Conservation (phyloP, 2,113 vertebrate genomes). For the Ictalurus furcatus region DNA sequence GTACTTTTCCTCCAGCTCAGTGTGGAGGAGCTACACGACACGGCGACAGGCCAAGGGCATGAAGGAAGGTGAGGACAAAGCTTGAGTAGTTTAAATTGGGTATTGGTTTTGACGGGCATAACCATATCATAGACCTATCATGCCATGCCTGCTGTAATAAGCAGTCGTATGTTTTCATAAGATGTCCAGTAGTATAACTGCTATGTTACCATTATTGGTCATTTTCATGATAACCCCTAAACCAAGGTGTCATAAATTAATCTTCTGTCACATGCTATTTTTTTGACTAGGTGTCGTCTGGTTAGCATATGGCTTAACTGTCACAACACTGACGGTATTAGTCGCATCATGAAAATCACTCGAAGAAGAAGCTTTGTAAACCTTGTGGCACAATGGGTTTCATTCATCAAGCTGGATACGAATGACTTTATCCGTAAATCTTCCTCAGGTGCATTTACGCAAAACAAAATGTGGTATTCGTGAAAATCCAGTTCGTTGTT, state of each 20-base stretch:
- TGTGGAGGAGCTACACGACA: slow-evolving; percentile 96
- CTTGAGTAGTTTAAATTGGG: neutral
- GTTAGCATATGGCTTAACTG: too few relatives aligned
- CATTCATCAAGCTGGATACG: neutral
- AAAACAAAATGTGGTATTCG: neutral
- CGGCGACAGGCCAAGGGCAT: slow-evolving; percentile 89
- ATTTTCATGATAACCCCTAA: neutral
- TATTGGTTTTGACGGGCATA: neutral
- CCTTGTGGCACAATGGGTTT: neutral
- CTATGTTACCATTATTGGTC: neutral
- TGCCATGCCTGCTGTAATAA: too few relatives aligned
- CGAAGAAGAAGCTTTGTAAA: neutral
- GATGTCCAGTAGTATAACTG: neutral
- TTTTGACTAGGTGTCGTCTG: too few relatives aligned
- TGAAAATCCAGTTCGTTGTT: neutral
- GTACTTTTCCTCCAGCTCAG: slow-evolving; percentile 82
- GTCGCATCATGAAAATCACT: too few relatives aligned
- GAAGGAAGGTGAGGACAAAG: slow-evolving; percentile 78
- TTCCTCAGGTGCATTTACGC: neutral
- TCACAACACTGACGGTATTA: too few relatives aligned
- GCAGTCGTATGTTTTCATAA: neutral
- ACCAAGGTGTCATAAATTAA: neutral
- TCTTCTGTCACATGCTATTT: too few relatives aligned
- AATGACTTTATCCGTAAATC: neutral
- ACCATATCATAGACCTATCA: neutral